These are phyloP conservation scores for Polyodon spathula DNA, from an alignment of 2,113 vertebrate genomes.

Conservation along the genomic window DNA sequence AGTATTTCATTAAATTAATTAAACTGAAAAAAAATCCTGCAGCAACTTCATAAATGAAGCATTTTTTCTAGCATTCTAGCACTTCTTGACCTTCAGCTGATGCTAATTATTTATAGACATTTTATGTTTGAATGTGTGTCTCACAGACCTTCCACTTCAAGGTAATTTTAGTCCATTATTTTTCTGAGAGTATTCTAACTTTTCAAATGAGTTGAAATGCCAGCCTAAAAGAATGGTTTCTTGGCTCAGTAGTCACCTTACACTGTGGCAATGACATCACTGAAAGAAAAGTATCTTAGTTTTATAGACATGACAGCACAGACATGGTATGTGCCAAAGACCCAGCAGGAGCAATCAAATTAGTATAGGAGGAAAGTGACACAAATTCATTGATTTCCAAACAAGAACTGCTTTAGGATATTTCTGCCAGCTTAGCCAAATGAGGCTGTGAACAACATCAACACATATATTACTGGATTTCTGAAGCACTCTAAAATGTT, in stretches of 20 bases:
- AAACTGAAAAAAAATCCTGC: slow-evolving; percentile 3
- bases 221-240: neutral
- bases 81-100: slow-evolving; percentile 22
- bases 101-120: neutral
- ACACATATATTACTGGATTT: no score
- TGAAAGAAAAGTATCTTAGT: no score
- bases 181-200: slow-evolving; percentile 29
- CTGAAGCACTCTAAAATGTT: no score
- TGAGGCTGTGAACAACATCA: no score
- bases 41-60: slow-evolving; percentile 5
- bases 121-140: slow-evolving; percentile 26
- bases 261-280: slow-evolving; percentile 10
- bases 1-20: slow-evolving; percentile 18
- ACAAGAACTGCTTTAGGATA: no score
- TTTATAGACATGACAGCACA: no score
- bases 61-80: slow-evolving; percentile 12
- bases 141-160: slow-evolving; percentile 18
- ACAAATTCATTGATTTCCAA: no score
- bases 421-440: no score
- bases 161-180: slow-evolving; percentile 7
- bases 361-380: no score
- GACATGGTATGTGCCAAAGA: no score
- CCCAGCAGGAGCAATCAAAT: no score
- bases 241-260: slow-evolving; percentile 14
- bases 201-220: slow-evolving; percentile 13